Evolutionary conservation across 2,888 invertebrate genomes (phyloP), one percentile per base, ranked within the genome.

Genomic region (Perizoma affinitatum): DNA sequence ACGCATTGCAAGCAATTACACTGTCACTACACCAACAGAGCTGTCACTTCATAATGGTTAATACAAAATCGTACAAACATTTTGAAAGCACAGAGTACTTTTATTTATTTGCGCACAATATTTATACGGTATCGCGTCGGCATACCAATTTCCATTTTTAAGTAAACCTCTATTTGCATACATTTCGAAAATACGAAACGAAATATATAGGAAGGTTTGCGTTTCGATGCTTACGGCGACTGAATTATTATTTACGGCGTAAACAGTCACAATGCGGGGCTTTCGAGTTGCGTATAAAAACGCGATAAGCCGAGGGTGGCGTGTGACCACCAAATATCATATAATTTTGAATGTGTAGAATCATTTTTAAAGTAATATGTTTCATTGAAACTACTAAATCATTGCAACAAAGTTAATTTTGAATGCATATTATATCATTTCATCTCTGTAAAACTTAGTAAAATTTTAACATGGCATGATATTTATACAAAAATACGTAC

Each of bases 221-320:
- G 54, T 65, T 69, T 69, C 69, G 58, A 66, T 72, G 73, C 68
- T 74, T 70, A 73, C 75, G 63, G 69, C 66, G 66, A 73, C 74
- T 73, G 74, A 74, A 75, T 79, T 77, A 84, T 82, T 84, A 82
- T 84, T 83, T 82, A 84, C 78, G 79, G 70, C 70, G 79, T 72
- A 83, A 82, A 84, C 81, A 84, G 70, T 71, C 70, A 74, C 75
- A 78, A 74, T 82, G 77, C 78, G 71, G 74, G 74, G 76, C 76
- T 79, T 80, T 78, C 70, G 75, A 80, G 78, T 78, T 76, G 77
- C 74, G 71, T 78, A 72, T 73, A 80, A 82, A 83, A 82, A 63
- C 65, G 66, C 76, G 77, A 82, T 84, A 84, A 84, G 80, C 80
- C 67, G 58, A 58, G 71, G 71, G 71, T 72, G 71, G 72, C 73